Base-by-base conservation (phyloP, 2,797 vertebrate species). In the Catamblyrhynchus diadema region DNA sequence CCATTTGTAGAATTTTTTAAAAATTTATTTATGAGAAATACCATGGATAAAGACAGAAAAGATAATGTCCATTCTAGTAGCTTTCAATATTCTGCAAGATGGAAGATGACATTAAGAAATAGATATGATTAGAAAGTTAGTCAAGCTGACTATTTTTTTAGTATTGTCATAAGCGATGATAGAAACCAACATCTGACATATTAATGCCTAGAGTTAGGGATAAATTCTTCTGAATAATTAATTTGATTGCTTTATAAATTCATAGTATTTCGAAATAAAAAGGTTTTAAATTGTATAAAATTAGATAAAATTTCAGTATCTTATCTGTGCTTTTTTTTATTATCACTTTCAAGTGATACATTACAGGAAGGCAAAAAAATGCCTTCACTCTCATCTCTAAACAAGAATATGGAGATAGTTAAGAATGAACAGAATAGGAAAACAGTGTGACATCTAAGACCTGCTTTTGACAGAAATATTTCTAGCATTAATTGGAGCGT, bases 381-480 rank as follows among this genome's bases (percentile, higher is more conserved):
- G 56, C 81, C 83, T 93, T 95, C 85, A 72, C 45, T 92, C n/a
- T 93, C 92, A 93, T 78, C 59, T 73, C 66, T 79, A 90, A 35
- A 60, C 33, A 95, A 97, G 86, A 94, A 87, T 39, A 22, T 48
- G 72, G 37, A 96, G 57, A 45, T 72, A 73, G 78, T 62, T n/a
- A 83, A 90, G 82, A 95, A 86, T 21, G n/a, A 94, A 83, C 70
- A 75, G 83, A 95, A 86, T 42, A 75, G 78, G 90, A 92, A 96
- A 95, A 73, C 2, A 20, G 78, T 27, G 12, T 23, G 24, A 95
- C 12, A 6, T 91, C 91, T 93, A 90, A 95, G 87, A 96, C 81
- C 72, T 95, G 94, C 91, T 96, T 97, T 96, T 94, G 96, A 95
- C 95, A 97, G 97, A 97, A 97, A 92, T 88, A 96, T 97, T 97